phyloP scores from a whole-genome alignment of 1,140 invertebrate species.

The Rhyacophila brunnea region DNA sequence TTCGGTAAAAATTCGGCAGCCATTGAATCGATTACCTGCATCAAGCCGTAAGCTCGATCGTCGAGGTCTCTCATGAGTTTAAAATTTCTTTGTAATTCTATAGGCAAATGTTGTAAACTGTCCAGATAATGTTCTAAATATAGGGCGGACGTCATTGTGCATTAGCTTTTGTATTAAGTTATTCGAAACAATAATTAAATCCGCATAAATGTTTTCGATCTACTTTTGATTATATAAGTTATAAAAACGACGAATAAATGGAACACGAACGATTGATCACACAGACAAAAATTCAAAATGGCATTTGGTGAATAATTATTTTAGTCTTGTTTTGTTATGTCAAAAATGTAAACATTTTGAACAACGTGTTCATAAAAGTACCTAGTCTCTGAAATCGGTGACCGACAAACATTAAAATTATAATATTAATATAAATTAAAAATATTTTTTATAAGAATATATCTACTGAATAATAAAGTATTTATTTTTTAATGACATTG shows the following conservation, averaged over 20 bases:
- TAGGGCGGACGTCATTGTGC: slow-evolving; percentile 82
- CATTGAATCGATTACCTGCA: slow-evolving; percentile 86
- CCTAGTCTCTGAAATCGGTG: too few relatives aligned
- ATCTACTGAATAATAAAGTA: too few relatives aligned
- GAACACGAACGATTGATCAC: too few relatives aligned
- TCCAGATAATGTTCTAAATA: slow-evolving; percentile 95
- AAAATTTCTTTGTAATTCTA: slow-evolving; percentile 93
- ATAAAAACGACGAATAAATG: too few relatives aligned
- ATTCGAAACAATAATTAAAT: background rate
- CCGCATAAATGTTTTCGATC: too few relatives aligned
- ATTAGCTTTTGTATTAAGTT: background rate
- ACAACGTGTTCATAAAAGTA: too few relatives aligned
- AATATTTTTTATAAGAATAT: too few relatives aligned
- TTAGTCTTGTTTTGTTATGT: background rate
- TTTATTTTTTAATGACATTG: too few relatives aligned
- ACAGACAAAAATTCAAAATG: too few relatives aligned
- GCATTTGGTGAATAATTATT: background rate
- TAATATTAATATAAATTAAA: too few relatives aligned
- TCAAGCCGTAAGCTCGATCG: slow-evolving; percentile 80
- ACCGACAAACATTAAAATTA: too few relatives aligned
- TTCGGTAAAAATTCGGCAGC: slow-evolving; percentile 76
- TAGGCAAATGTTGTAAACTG: slow-evolving; percentile 90
- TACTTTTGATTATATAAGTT: too few relatives aligned
- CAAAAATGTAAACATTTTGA: background rate
- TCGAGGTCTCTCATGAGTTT: slow-evolving; percentile 94